These are phyloP conservation scores for Physella acuta DNA, from an alignment of 1,140 invertebrate genomes.

Conservation along the genomic window DNA sequence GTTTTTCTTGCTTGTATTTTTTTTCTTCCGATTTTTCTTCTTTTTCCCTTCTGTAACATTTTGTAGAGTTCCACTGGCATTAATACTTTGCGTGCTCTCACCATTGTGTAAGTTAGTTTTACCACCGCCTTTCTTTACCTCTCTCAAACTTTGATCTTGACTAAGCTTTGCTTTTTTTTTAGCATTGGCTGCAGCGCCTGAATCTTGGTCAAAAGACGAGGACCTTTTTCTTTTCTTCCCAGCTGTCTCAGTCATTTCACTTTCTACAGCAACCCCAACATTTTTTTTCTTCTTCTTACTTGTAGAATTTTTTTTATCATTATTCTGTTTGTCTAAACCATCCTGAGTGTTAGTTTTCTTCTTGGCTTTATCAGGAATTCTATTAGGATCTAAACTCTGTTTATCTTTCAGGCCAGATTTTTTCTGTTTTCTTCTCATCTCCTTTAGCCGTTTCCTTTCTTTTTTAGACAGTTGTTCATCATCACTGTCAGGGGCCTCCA, in stretches of 20 bases:
- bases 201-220: too few relatives aligned
- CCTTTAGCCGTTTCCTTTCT: slow-evolving; percentile 16
- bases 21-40: slow-evolving; percentile 34
- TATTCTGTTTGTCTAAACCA: background rate
- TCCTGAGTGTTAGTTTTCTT: background rate
- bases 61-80: too few relatives aligned
- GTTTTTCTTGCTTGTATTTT: slow-evolving; percentile 34
- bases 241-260: too few relatives aligned
- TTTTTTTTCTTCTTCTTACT: slow-evolving; percentile 5
- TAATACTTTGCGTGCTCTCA: background rate
- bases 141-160: slow-evolving; percentile 1
- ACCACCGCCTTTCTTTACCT: background rate
- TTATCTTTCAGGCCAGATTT: slow-evolving; percentile 5
- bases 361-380: background rate
- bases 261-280: too few relatives aligned
- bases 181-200: too few relatives aligned
- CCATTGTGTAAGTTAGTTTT: background rate
- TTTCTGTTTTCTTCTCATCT: slow-evolving; percentile 15
- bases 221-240: too few relatives aligned
- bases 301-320: background rate
- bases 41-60: background rate
- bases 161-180: too few relatives aligned
- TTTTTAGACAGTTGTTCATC: slow-evolving; percentile 14
- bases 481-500: slow-evolving; percentile 8
- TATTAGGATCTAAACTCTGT: background rate